These are phyloP conservation scores for Drosophila limbata DNA, from an alignment of 2,888 invertebrate genomes.

Conservation along the genomic window DNA sequence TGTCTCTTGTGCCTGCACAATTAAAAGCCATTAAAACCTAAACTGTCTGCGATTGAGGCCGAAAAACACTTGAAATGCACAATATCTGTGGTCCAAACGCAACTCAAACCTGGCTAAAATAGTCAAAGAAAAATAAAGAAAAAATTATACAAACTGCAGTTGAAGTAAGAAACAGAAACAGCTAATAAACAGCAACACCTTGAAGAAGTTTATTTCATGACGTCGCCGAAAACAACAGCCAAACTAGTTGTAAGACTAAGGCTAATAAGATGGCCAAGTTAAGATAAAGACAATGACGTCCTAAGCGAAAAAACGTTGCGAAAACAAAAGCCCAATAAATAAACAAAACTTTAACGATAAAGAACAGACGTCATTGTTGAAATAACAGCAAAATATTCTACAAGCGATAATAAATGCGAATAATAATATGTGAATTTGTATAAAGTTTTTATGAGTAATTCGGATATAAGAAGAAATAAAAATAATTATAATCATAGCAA, in stretches of 20 bases:
- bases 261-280: conserved; percentile 21
- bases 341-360: conserved; percentile 41
- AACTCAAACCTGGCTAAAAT: not conserved
- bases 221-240: conserved; percentile 1
- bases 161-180: conserved; percentile 5
- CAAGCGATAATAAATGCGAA: conserved; percentile 17
- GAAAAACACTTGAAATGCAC: conserved; percentile 26
- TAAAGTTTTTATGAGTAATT: not conserved
- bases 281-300: conserved; percentile 56
- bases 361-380: conserved; percentile 60
- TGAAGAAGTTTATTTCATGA: conserved; percentile 17
- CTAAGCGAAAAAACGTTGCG: conserved; percentile 14
- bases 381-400: conserved; percentile 26
- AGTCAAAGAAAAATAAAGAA: not conserved
- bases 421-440: conserved; percentile 3
- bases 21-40: conserved; percentile 79
- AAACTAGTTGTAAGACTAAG: not conserved
- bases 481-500: not conserved
- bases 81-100: conserved; percentile 6
- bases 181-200: conserved; percentile 15
- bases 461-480: not conserved
- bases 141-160: conserved; percentile 7
- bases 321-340: conserved; percentile 48
- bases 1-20: conserved; percentile 50
- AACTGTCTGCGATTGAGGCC: conserved; percentile 67